These are phyloP conservation scores for Sebastes jordani DNA, from an alignment of 2,797 vertebrate genomes.

Conservation along the genomic window DNA sequence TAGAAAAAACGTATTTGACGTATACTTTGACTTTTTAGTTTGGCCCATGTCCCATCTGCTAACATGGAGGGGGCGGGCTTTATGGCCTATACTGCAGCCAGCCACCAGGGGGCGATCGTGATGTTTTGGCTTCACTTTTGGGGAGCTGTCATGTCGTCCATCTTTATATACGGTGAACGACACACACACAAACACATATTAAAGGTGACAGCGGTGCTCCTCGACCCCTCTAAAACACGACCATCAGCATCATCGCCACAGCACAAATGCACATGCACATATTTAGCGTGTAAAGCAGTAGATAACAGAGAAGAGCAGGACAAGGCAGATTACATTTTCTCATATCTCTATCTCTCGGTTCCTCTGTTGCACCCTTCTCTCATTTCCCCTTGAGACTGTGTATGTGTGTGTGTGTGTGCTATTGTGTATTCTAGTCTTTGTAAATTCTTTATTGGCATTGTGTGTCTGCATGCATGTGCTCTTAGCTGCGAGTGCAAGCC, in stretches of 20 bases:
- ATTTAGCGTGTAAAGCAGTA: slow-evolving; percentile 41
- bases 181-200: neutral
- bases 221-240: neutral
- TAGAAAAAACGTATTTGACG: too few species aligned
- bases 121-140: too few species aligned
- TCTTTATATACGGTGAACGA: too few species aligned
- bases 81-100: too few species aligned
- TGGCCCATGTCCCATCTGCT: too few species aligned
- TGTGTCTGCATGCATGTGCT: slow-evolving; percentile 36
- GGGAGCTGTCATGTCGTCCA: too few species aligned
- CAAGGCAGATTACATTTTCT: slow-evolving; percentile 76
- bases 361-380: slow-evolving; percentile 29
- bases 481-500: slow-evolving; percentile 21
- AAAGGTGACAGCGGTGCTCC: neutral
- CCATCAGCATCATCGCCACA: neutral
- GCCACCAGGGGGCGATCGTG: too few species aligned
- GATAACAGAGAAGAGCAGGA: slow-evolving; percentile 42
- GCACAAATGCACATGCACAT: slow-evolving; percentile 21
- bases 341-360: slow-evolving; percentile 65
- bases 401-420: neutral
- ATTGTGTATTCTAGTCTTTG: slow-evolving; percentile 25
- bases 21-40: too few species aligned
- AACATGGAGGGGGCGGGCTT: too few species aligned
- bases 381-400: slow-evolving; percentile 28
- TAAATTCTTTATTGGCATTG: slow-evolving; percentile 18